A percentile compares a stretch with the other conserved stretches of the same genome.
Evolutionary conservation across 2,797 vertebrate species (phyloP).

Genomic region (Silurus lanzhouensis): DNA sequence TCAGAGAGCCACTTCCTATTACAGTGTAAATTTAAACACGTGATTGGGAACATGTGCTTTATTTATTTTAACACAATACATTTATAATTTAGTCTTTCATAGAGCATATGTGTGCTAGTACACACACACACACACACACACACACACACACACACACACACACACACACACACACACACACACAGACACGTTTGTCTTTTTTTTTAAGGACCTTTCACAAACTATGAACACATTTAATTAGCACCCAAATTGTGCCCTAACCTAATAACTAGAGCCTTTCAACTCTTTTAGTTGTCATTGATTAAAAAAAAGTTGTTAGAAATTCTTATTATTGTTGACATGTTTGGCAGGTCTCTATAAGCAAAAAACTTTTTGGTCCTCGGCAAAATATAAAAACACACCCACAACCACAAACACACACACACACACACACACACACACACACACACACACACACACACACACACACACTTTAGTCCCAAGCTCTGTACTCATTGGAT

Average conservation of each 20-base stretch:
- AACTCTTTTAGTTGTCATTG: not conserved
- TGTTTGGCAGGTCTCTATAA: not conserved
- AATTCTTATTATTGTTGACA: not conserved
- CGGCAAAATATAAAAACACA: not conserved
- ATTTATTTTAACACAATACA: not conserved
- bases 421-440: not conserved
- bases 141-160: not conserved
- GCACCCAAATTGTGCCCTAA: not conserved
- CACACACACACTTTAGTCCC: constrained; percentile 10
- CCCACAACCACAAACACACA: not conserved
- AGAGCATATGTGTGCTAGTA: not conserved
- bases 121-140: not conserved
- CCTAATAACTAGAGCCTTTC: not conserved
- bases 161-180: not conserved
- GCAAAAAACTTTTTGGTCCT: constrained; percentile 2
- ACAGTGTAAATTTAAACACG: not conserved
- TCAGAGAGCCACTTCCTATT: constrained; percentile 12
- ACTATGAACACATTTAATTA: not conserved
- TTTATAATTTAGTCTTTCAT: not conserved
- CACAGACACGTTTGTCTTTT: not conserved
- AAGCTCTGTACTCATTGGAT: constrained; percentile 27
- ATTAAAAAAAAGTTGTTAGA: not conserved
- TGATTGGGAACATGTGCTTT: no score
- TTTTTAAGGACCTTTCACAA: not conserved
- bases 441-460: constrained; percentile 19